Evolutionary conservation across 1,140 invertebrate species (phyloP).

Genomic region (Saxidomus purpurata): DNA sequence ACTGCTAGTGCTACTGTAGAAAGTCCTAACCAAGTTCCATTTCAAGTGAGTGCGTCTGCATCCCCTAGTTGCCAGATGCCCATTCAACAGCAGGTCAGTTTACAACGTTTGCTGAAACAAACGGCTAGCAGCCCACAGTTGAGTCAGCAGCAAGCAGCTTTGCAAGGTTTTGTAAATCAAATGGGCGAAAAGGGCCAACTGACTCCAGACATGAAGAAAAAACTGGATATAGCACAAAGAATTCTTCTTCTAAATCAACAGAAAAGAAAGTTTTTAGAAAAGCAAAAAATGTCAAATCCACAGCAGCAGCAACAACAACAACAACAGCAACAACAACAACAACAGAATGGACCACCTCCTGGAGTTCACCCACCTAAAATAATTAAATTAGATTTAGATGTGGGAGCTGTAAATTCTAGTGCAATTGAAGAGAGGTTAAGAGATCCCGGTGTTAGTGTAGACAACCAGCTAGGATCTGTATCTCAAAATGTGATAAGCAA

Average conservation of each 20-base stretch:
- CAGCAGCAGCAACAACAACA: background rate
- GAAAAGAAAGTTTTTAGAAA: constrained; percentile 16
- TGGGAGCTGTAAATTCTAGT: constrained; percentile 14
- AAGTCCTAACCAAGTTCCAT: background rate
- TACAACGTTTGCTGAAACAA: background rate
- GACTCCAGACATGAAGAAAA: constrained; percentile 36
- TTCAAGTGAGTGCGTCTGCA: background rate
- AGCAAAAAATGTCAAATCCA: background rate
- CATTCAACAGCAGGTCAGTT: background rate
- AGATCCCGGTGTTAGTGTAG: constrained; percentile 8
- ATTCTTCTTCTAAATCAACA: constrained; percentile 39
- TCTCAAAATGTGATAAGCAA: constrained; percentile 58
- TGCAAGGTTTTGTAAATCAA: constrained; percentile 15
- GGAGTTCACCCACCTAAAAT: constrained; percentile 20
- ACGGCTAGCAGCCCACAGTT: background rate
- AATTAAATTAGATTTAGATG: background rate
- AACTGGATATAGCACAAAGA: constrained; percentile 53
- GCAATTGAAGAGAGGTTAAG: constrained; percentile 23
- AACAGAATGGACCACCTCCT: background rate
- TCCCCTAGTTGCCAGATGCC: background rate
- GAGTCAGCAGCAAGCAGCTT: background rate
- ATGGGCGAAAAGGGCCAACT: background rate
- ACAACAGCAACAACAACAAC: constrained; percentile 6
- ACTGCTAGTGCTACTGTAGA: background rate
- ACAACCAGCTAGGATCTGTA: constrained; percentile 46